These are phyloP conservation scores for Augochlora pura DNA, from an alignment of 1,140 invertebrate genomes.

Conservation along the genomic window DNA sequence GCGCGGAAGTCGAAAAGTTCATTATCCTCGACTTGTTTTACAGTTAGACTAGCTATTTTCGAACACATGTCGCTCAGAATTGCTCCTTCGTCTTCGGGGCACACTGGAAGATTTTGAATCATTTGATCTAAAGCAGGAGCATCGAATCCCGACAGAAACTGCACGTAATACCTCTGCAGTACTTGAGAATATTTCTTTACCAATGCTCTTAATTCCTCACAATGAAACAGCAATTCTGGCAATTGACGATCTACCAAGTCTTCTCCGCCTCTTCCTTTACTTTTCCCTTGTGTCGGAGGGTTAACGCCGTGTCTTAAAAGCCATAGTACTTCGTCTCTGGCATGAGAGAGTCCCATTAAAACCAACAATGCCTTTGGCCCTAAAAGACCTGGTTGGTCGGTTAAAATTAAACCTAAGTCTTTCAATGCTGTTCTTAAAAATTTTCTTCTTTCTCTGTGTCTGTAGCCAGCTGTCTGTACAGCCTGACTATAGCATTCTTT, in stretches of 20 bases:
- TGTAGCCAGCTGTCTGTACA: slow-evolving; percentile 92
- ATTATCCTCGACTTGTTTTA: slow-evolving; percentile 98
- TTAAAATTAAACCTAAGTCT: slow-evolving; percentile 96
- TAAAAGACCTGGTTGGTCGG: slow-evolving; percentile 98
- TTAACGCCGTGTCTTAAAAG: slow-evolving; percentile 97
- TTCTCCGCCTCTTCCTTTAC: slow-evolving; percentile 92
- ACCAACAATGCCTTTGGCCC: slow-evolving; percentile 98
- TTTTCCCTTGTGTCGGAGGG: slow-evolving; percentile 91
- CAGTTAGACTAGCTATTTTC: slow-evolving; percentile 91
- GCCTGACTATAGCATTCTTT: slow-evolving; percentile 96
- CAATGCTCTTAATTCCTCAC: slow-evolving; percentile 96
- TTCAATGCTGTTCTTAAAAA: slow-evolving; percentile 97
- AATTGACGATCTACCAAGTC: slow-evolving; percentile 96
- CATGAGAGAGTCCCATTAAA: slow-evolving; percentile 96
- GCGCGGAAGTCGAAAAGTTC: slow-evolving; percentile 97
- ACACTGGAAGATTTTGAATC: slow-evolving; percentile 92
- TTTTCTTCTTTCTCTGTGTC: slow-evolving; percentile 96
- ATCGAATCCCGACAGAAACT: slow-evolving; percentile 97
- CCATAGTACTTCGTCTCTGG: slow-evolving; percentile 98
- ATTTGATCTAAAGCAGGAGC: slow-evolving; percentile 94
- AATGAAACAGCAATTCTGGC: slow-evolving; percentile 98
- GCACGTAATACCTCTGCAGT: slow-evolving; percentile 98
- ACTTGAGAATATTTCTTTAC: slow-evolving; percentile 98
- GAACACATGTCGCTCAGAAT: slow-evolving; percentile 96
- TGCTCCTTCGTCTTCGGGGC: slow-evolving; percentile 96